These are phyloP conservation scores for Trachops cirrhosus DNA, from an alignment of 2,797 vertebrate species.

Conservation along the genomic window DNA sequence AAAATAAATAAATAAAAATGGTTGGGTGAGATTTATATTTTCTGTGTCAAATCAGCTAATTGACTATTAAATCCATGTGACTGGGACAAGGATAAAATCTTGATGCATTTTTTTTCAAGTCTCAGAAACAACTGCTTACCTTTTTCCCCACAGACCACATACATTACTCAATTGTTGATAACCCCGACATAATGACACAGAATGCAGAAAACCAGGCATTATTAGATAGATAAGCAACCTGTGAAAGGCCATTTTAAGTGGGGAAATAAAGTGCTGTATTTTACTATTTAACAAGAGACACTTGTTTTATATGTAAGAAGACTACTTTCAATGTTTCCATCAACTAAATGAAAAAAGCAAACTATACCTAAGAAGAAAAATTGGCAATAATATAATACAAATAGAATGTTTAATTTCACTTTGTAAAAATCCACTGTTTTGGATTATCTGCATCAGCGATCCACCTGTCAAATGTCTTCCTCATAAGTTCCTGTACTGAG, in stretches of 20 bases:
- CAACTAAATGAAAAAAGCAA: background rate
- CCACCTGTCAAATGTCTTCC: slow-evolving; percentile 8
- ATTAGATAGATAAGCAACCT: background rate
- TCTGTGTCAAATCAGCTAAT: background rate
- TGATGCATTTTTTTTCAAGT: background rate
- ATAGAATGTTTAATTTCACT: background rate
- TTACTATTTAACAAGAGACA: slow-evolving; percentile 12
- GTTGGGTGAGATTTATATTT: background rate
- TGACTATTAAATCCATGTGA: background rate
- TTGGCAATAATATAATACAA: background rate
- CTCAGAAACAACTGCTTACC: background rate
- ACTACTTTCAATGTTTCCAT: background rate
- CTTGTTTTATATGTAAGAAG: background rate
- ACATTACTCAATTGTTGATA: slow-evolving; percentile 9
- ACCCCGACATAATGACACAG: background rate
- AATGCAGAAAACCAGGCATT: background rate
- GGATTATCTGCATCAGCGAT: slow-evolving; percentile 14
- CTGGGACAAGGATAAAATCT: background rate
- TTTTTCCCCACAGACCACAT: background rate
- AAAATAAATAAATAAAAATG: background rate
- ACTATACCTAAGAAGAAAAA: background rate
- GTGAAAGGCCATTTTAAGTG: background rate
- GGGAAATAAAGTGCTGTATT: background rate
- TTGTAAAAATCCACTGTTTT: slow-evolving; percentile 17
- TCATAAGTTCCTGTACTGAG: background rate